Base-by-base conservation (phyloP, 2,888 invertebrate genomes). In the Caprella mutica region DNA sequence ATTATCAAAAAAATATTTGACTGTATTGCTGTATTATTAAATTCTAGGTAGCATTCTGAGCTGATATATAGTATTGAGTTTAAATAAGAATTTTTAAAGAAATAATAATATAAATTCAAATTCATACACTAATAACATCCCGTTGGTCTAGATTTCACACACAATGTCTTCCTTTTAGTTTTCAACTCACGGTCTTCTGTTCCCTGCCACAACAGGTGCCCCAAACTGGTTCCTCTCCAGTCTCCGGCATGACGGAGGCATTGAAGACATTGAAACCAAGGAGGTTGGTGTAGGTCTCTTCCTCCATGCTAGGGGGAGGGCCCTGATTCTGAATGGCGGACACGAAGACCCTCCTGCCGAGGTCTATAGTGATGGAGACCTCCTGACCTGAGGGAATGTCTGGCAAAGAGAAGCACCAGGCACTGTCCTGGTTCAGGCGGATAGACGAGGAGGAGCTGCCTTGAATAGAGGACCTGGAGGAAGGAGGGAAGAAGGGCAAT, bases 311-410 rank as follows among this genome's bases (percentile, higher is more conserved):
- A 12, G 48, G 29, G 3, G 48, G 48, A 2, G 48, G 48, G 19
- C 48, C 48, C 30, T 48, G 48, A 12, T 27, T 48, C 19, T 48
- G 48, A 21, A 48, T 30, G 19, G 48, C 48, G 12, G 48, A 48
- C 48, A 48, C 48, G n/a, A 48, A 48, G 5, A 30, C 48, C 48
- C 21, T 26, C 26, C 48, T 48, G 27, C 48, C 48, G 14, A 48
- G 30, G 48, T 48, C 48, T n/a, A 48, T 23, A 2, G 48, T 48
- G 29, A 48, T 19, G 5, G 30, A 21, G 17, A 48, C 27, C 29
- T 5, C 9, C 29, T 27, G 29, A 6, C 48, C 48, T 8, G 30
- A 21, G 19, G 29, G 26, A 27, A 48, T 27, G 1, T 21, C 8
- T 5, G 48, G 30, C 1, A 48, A 21, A 21, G 29, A 30, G 30